A percentile compares a stretch with the other conserved stretches of the same genome.
Conservation (phyloP, 2,797 vertebrate species). For the Catamblyrhynchus diadema region DNA sequence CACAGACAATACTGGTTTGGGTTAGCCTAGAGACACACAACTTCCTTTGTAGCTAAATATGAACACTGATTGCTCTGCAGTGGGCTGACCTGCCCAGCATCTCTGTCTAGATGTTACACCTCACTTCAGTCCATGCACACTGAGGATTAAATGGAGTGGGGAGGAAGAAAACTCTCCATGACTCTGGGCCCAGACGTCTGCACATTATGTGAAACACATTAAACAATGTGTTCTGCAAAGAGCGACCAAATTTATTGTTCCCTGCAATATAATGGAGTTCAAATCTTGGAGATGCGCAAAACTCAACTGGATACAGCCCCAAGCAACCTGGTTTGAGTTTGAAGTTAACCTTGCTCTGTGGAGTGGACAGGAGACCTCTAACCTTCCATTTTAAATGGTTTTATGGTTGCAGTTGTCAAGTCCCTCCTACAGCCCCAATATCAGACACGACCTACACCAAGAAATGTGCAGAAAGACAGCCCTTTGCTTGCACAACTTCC, state of each 20-base stretch:
- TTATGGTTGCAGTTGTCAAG: not conserved
- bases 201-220: accelerated
- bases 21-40: not conserved
- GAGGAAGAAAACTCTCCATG: not conserved
- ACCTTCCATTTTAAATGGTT: not conserved
- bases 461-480: not conserved
- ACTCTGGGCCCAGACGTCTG: not conserved
- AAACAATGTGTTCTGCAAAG: not conserved
- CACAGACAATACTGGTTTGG: not conserved
- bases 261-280: not conserved
- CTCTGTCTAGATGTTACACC: not conserved
- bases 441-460: not conserved
- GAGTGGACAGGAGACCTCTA: not conserved
- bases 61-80: not conserved
- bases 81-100: not conserved
- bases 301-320: not conserved
- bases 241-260: not conserved
- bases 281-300: not conserved
- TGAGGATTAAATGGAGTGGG: not conserved
- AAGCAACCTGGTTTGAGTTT: not conserved
- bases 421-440: not conserved
- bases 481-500: not conserved
- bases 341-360: not conserved
- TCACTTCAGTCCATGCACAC: not conserved
- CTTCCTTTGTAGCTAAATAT: not conserved